Evolutionary conservation across 2,888 invertebrate species (phyloP), one percentile per base, ranked within the genome.

Genomic region (Neoscelio sp.): DNA sequence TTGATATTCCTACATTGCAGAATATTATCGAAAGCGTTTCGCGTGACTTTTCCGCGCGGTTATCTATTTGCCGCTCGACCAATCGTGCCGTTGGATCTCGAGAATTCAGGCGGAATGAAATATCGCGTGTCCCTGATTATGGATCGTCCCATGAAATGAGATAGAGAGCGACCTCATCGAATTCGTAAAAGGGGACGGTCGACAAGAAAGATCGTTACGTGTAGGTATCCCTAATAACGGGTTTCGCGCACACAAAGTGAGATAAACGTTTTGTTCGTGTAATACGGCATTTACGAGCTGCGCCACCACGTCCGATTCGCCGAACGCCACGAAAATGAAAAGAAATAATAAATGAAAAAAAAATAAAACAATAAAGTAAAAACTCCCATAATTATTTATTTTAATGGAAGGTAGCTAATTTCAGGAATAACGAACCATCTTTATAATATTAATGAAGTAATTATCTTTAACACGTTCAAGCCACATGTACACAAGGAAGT

Each of bases 61-160:
- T 83, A 82, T 84, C 84, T 83, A 80, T 84, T 82, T 82, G 77
- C 73, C 80, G 62, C 80, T 76, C 80, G 82, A 83, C 80, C 82
- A 83, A 85, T 86, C 84, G 82, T 58, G 58, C 56, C 74, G 81
- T 52, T 60, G 80, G 81, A 85, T 86, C 83, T 86, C 38, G 80
- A 73, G 82, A 84, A 86, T 86, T 84, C 83, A 70, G 74, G 65
- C 77, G 46, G 83, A 83, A 83, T 87, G 84, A 87, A 85, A 87
- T 87, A 88, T 89, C 85, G 87, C 87, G 84, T 85, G 86, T 82
- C 84, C 82, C 85, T 88, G 87, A 88, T 89, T 88, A 86, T 84
- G 84, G 85, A 86, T 87, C 84, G 85, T 80, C 80, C 78, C 58
- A 44, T 33, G 58, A 76, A 80, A 76, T 50, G 77, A 79, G 80